phyloP scores from a whole-genome alignment of 92 coral and sea anemone genomes.

The Ricordea florida region DNA sequence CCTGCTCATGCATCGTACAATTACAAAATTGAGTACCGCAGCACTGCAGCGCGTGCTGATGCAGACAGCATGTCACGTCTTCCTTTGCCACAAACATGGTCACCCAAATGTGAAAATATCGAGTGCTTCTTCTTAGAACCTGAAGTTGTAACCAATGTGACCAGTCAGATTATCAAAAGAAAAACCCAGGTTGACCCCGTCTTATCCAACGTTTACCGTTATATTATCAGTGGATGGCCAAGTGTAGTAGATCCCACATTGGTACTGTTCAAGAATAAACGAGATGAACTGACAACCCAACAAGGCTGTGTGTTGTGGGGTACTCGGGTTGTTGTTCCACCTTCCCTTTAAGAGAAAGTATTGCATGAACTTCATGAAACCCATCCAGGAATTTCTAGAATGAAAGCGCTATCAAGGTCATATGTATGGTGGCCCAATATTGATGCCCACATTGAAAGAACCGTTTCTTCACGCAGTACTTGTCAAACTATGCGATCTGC shows the following conservation, averaged over 20 bases:
- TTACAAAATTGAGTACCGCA: constrained; percentile 34
- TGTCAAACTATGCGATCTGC: constrained; percentile 30
- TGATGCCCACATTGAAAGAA: constrained; percentile 24
- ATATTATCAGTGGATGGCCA: too few species aligned
- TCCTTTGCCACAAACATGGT: constrained; percentile 51
- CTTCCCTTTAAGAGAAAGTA: neutral
- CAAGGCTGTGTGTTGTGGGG: neutral
- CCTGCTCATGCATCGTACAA: constrained; percentile 8
- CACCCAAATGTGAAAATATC: constrained; percentile 46
- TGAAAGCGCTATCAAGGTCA: constrained; percentile 30
- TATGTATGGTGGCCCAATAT: constrained; percentile 56
- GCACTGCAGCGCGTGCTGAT: constrained; percentile 51
- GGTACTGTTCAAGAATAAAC: neutral
- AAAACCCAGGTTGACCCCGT: constrained; percentile 32
- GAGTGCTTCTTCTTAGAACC: constrained; percentile 45
- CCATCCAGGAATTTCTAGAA: neutral
- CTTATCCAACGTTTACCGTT: constrained; percentile 9
- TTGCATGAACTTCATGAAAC: too few species aligned
- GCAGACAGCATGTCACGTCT: constrained; percentile 48
- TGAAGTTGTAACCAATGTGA: constrained; percentile 22
- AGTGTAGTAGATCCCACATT: constrained; percentile 17
- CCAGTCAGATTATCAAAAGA: constrained; percentile 19
- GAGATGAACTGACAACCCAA: too few species aligned
- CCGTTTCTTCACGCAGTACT: neutral
- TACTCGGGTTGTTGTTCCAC: neutral